Percentiles rank a stretch among this genome's conserved stretches.
phyloP scores from a whole-genome alignment of 1,140 invertebrate species.

The Lordiphosa stackelbergi region DNA sequence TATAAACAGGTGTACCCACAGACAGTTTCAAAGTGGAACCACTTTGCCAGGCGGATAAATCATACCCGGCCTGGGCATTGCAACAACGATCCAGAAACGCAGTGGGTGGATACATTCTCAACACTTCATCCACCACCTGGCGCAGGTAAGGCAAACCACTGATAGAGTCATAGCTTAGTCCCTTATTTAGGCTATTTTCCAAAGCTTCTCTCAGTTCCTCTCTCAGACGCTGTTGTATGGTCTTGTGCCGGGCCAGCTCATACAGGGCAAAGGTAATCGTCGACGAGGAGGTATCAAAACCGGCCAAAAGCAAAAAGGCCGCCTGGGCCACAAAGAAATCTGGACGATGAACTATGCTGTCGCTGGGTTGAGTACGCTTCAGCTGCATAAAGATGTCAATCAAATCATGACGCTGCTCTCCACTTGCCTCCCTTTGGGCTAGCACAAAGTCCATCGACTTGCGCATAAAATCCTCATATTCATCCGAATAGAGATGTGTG shows the following conservation, averaged over 20 bases:
- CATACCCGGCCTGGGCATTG: constrained; percentile 47
- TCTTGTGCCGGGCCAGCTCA: constrained; percentile 76
- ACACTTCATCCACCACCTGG: constrained; percentile 78
- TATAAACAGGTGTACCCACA: constrained; percentile 60
- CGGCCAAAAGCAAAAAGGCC: constrained; percentile 81
- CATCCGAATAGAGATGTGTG: constrained; percentile 55
- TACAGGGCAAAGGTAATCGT: constrained; percentile 78
- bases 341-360: constrained; percentile 35
- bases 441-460: constrained; percentile 69
- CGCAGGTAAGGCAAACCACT: constrained; percentile 76
- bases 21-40: constrained; percentile 27
- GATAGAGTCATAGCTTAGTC: constrained; percentile 76
- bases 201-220: constrained; percentile 74
- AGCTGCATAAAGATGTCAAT: constrained; percentile 78
- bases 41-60: constrained; percentile 75
- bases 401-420: constrained; percentile 74
- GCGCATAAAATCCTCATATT: constrained; percentile 71
- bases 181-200: constrained; percentile 36
- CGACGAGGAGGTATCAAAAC: constrained; percentile 78
- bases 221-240: constrained; percentile 76
- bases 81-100: constrained; percentile 79
- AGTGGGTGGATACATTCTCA: constrained; percentile 80
- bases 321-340: constrained; percentile 81
- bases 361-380: constrained; percentile 39
- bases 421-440: constrained; percentile 50